phyloP scores from a whole-genome alignment of 1,140 invertebrate species.

The Drosophila jambulina region DNA sequence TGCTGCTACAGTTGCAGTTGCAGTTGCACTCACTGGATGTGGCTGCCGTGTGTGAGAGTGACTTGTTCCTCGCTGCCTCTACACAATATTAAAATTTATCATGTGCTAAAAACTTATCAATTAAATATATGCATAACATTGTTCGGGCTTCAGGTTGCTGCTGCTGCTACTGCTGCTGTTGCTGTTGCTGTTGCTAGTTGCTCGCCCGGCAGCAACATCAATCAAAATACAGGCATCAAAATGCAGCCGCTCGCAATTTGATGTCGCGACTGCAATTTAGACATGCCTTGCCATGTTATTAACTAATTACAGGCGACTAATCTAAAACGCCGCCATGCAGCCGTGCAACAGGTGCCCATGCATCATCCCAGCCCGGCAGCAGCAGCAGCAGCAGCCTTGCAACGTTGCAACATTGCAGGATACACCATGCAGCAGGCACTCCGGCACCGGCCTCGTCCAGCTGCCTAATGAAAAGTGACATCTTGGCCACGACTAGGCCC shows the following conservation, averaged over 20 bases:
- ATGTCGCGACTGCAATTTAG: constrained; percentile 80
- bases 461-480: constrained; percentile 85
- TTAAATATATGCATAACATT: constrained; percentile 84
- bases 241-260: constrained; percentile 69
- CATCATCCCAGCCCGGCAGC: constrained; percentile 55
- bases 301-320: constrained; percentile 85
- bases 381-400: constrained; percentile 19
- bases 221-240: constrained; percentile 74
- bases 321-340: constrained; percentile 75
- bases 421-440: constrained; percentile 9
- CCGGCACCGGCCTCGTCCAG: constrained; percentile 17
- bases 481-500: constrained; percentile 78
- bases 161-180: constrained; percentile 18
- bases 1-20: constrained; percentile 10
- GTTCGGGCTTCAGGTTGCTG: constrained; percentile 45
- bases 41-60: constrained; percentile 7
- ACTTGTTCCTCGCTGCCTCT: constrained; percentile 31
- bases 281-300: constrained; percentile 85
- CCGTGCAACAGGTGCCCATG: constrained; percentile 75
- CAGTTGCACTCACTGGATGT: constrained; percentile 14
- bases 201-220: constrained; percentile 72
- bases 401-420: constrained; percentile 34
- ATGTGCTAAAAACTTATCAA: constrained; percentile 85
- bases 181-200: constrained; percentile 24
- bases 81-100: constrained; percentile 84